phyloP scores from a whole-genome alignment of 1,140 invertebrate species.

The Eupeodes corollae region DNA sequence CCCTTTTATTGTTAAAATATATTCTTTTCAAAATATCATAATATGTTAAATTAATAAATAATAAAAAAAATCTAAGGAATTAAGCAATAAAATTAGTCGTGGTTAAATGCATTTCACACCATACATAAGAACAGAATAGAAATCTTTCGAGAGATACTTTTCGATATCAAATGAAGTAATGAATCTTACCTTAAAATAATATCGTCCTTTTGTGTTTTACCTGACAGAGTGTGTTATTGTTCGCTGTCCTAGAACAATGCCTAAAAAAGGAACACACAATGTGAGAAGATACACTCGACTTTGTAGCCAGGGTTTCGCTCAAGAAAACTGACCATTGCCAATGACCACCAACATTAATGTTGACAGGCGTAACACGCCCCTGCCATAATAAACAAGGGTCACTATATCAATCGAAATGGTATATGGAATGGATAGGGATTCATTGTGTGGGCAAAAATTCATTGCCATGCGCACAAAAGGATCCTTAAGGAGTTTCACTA shows the following conservation, averaged over 20 bases:
- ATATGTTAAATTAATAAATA: background rate
- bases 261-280: background rate
- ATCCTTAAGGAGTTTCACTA: too few species aligned
- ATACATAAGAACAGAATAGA: background rate
- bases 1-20: background rate
- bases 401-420: constrained; percentile 1
- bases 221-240: too few species aligned
- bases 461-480: background rate
- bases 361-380: constrained; percentile 2
- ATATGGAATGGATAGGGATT: background rate
- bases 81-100: constrained; percentile 3
- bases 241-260: background rate
- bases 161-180: too few species aligned
- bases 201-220: too few species aligned
- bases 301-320: too few species aligned
- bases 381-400: constrained; percentile 3
- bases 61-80: background rate
- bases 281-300: background rate
- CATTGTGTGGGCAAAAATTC: background rate
- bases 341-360: constrained; percentile 1
- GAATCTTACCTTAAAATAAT: too few species aligned
- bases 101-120: background rate
- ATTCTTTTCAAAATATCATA: background rate
- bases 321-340: background rate
- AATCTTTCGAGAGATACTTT: background rate